A percentile compares a stretch with the other conserved stretches of the same genome.
Conservation (phyloP, 2,797 vertebrate species). For the Amphiprion clarkii region DNA sequence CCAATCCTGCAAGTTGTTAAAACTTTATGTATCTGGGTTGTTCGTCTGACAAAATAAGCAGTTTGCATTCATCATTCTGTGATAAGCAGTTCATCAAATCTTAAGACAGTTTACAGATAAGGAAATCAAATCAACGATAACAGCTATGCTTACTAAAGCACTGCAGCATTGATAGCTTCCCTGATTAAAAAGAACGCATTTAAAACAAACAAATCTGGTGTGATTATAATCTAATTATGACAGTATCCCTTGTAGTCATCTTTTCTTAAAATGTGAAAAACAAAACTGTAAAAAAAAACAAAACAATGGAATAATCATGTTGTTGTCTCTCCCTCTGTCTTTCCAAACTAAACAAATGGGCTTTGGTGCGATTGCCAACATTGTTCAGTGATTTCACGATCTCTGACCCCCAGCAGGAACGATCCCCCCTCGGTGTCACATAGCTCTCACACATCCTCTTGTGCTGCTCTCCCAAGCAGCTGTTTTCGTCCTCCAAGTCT, state of each 20-base stretch:
- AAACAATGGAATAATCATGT: neutral
- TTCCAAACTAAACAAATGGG: slow-evolving; percentile 14
- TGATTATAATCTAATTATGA: neutral
- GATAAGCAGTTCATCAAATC: too few relatives aligned
- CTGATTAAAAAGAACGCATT: neutral
- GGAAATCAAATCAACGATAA: too few relatives aligned
- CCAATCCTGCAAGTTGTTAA: too few relatives aligned
- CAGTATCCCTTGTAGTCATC: neutral
- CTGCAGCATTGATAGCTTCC: neutral
- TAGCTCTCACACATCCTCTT: neutral
- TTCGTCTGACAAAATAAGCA: too few relatives aligned
- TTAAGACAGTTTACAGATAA: too few relatives aligned
- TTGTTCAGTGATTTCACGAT: too few relatives aligned
- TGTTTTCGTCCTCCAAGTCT: slow-evolving; percentile 43
- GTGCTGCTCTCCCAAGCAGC: slow-evolving; percentile 17
- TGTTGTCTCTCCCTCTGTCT: neutral
- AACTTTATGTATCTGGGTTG: too few relatives aligned
- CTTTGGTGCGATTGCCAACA: neutral
- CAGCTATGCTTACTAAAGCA: too few relatives aligned
- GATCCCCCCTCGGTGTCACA: neutral
- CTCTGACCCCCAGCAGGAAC: too few relatives aligned
- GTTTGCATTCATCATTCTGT: too few relatives aligned
- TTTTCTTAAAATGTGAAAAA: neutral
- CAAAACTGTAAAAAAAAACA: neutral
- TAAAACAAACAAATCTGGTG: slow-evolving; percentile 11